Evolutionary conservation across 2,113 vertebrate species (phyloP).

Genomic region (Phoxinus phoxinus): DNA sequence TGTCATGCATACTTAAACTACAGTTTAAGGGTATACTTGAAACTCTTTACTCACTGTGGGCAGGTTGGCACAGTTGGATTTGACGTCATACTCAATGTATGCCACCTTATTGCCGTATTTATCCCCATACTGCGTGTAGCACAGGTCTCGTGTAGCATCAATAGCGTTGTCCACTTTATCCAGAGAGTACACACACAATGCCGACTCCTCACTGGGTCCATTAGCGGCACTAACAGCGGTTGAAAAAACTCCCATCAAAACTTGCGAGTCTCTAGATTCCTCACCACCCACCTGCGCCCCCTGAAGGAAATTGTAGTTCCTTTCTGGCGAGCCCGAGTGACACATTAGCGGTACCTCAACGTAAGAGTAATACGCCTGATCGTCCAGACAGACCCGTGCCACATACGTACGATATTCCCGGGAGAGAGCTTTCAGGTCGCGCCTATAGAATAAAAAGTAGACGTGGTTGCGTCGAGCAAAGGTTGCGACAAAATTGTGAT

Average conservation of each 20-base stretch:
- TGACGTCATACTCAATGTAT: constrained; percentile 96
- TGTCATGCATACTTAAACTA: no score
- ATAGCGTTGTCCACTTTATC: constrained; percentile 87
- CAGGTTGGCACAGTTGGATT: constrained; percentile 91
- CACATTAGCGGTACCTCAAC: constrained; percentile 93
- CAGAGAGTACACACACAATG: constrained; percentile 87
- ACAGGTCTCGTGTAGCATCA: constrained; percentile 87
- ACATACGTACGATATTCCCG: constrained; percentile 91
- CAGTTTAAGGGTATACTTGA: not conserved
- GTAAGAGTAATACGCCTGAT: constrained; percentile 93
- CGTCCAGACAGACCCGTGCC: constrained; percentile 89
- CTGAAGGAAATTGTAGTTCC: constrained; percentile 85
- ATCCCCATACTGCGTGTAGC: constrained; percentile 88
- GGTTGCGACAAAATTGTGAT: constrained; percentile 91
- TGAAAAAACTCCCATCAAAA: constrained; percentile 92
- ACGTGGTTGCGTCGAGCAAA: constrained; percentile 81
- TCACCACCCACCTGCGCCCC: constrained; percentile 84
- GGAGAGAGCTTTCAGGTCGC: constrained; percentile 86
- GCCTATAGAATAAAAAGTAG: constrained; percentile 93
- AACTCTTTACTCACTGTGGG: constrained; percentile 78
- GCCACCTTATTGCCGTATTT: constrained; percentile 79
- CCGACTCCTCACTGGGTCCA: constrained; percentile 80
- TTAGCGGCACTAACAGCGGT: constrained; percentile 76
- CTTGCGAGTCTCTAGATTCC: constrained; percentile 68
- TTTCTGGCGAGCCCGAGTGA: constrained; percentile 59